phyloP scores from a whole-genome alignment of 2,113 vertebrate genomes.

The Tretioscincus oriximinensis region DNA sequence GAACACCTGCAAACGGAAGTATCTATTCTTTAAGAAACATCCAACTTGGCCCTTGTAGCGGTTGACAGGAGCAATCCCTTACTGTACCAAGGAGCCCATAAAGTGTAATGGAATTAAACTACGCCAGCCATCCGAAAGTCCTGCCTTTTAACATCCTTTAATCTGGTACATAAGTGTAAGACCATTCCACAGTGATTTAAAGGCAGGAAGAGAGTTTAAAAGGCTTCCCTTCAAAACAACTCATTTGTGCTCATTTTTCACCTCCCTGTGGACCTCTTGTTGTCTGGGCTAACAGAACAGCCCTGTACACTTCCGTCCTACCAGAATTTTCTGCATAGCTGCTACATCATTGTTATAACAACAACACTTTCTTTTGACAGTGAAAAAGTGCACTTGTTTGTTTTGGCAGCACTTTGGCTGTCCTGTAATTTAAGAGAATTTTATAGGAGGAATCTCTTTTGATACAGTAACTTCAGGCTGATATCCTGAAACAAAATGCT shows the following conservation, averaged over 20 bases:
- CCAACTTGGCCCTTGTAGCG: background rate
- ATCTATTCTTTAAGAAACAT: background rate
- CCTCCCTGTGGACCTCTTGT: background rate
- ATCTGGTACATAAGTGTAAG: conserved; percentile 6
- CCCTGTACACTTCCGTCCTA: conserved; percentile 30
- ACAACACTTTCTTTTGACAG: background rate
- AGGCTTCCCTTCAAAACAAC: conserved; percentile 38
- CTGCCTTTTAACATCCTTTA: background rate
- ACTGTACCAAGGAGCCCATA: background rate
- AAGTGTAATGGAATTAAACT: background rate
- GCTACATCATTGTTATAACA: conserved; percentile 1
- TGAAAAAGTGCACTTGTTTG: conserved; percentile 25
- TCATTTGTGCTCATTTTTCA: conserved; percentile 37
- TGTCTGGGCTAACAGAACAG: conserved; percentile 27
- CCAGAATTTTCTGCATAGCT: conserved; percentile 26
- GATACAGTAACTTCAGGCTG: conserved; percentile 35
- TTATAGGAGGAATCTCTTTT: conserved; percentile 34
- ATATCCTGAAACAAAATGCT: conserved; percentile 37
- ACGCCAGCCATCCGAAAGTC: background rate
- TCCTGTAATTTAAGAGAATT: conserved; percentile 36
- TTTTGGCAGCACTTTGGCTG: conserved; percentile 33
- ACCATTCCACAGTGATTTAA: conserved; percentile 34
- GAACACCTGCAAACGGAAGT: conserved; percentile 3
- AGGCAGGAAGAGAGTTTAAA: conserved; percentile 40
- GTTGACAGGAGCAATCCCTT: background rate